A percentile compares a stretch with the other conserved stretches of the same genome.
Conservation (phyloP, 2,113 vertebrate species). For the Passer montanus region DNA sequence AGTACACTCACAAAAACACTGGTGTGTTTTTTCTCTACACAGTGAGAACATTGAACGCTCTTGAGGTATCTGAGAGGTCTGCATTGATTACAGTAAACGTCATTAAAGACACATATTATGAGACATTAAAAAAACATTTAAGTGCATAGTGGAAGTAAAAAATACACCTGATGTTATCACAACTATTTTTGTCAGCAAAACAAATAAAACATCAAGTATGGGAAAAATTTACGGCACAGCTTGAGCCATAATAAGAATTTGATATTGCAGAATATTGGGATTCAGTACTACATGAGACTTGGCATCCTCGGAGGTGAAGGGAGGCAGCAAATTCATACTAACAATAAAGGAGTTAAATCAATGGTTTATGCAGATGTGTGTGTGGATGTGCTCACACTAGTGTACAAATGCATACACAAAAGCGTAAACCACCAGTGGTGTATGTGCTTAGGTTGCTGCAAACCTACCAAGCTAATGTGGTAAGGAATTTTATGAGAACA, state of each 20-base stretch:
- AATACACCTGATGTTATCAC: not conserved
- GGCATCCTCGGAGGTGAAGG: not conserved
- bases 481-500: not conserved
- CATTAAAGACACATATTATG: not conserved
- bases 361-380: not conserved
- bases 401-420: not conserved
- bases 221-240: not conserved
- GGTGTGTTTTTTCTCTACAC: accelerated
- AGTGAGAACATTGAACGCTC: not conserved
- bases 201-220: not conserved
- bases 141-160: not conserved
- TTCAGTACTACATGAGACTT: not conserved
- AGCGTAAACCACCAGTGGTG: not conserved
- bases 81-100: not conserved
- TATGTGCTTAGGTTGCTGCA: not conserved
- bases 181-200: not conserved
- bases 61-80: not conserved
- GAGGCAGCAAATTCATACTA: not conserved
- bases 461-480: not conserved
- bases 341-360: not conserved
- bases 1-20: not conserved
- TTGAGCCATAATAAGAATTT: not conserved
- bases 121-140: not conserved
- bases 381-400: too few species aligned
- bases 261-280: not conserved